Conservation (phyloP, 2,113 vertebrate genomes). For the Ammodytes marinus region DNA sequence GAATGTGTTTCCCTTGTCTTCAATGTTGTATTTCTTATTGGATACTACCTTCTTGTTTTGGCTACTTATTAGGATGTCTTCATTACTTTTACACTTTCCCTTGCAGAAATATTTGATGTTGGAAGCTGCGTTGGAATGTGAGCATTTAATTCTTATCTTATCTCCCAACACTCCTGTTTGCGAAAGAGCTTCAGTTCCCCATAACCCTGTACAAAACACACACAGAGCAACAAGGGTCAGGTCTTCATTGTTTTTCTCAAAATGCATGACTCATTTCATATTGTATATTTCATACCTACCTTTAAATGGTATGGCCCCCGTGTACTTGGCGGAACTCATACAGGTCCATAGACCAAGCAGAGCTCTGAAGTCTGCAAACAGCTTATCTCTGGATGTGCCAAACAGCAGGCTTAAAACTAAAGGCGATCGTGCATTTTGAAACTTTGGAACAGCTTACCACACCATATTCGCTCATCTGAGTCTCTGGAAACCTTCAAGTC, state of each 20-base stretch:
- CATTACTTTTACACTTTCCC: rapidly evolving
- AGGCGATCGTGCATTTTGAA: no score
- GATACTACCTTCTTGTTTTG: rapidly evolving
- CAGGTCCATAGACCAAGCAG: no score
- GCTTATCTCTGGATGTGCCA: no score
- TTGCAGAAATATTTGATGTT: constrained; percentile 76
- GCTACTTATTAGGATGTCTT: constrained; percentile 55
- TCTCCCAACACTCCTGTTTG: constrained; percentile 21
- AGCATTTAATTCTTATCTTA: constrained; percentile 34
- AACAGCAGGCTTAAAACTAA: no score
- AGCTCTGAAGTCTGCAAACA: no score
- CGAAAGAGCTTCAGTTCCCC: constrained; percentile 4
- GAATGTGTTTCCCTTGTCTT: constrained; percentile 62
- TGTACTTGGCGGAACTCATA: no score
- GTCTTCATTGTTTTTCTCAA: background rate
- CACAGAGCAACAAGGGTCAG: constrained; percentile 16
- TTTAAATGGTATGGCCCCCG: no score
- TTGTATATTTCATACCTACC: background rate
- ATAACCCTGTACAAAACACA: constrained; percentile 48
- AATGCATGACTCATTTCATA: background rate
- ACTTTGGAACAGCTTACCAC: no score
- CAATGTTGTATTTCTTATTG: constrained; percentile 36
- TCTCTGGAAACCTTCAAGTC: no score
- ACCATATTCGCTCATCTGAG: no score
- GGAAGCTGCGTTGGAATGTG: background rate